phyloP scores from a whole-genome alignment of 2,113 vertebrate genomes.

The Sinocyclocheilus maitianheensis region DNA sequence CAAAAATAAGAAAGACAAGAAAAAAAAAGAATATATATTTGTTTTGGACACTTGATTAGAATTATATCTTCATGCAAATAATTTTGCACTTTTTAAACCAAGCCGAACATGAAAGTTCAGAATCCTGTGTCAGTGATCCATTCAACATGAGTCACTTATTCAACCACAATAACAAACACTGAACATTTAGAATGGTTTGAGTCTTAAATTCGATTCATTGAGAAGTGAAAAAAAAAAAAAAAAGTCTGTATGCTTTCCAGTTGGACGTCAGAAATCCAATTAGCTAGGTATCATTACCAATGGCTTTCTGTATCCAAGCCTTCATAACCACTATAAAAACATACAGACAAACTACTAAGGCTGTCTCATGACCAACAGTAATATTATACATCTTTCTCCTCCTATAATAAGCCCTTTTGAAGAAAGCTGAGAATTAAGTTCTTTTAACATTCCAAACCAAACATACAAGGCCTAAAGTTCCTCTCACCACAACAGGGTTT shows the following conservation, averaged over 20 bases:
- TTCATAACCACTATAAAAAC: slow-evolving; percentile 41
- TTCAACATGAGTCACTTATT: background rate
- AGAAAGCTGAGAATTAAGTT: slow-evolving; percentile 42
- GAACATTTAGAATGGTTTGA: background rate
- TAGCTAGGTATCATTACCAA: slow-evolving; percentile 43
- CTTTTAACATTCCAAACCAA: slow-evolving; percentile 28
- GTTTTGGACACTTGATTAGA: background rate
- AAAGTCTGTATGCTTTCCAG: background rate
- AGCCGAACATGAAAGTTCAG: background rate
- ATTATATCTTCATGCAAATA: background rate
- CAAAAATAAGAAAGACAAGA: background rate
- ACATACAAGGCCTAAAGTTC: slow-evolving; percentile 25
- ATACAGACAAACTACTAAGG: slow-evolving; percentile 31
- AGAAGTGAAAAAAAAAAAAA: background rate
- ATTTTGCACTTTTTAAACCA: background rate
- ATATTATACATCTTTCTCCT: slow-evolving; percentile 7
- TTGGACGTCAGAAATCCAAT: slow-evolving; percentile 16
- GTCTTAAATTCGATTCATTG: background rate
- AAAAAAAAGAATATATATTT: background rate
- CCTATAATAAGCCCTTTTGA: background rate
- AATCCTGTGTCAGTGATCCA: background rate
- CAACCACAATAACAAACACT: background rate
- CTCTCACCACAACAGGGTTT: slow-evolving; percentile 22
- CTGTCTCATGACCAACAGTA: background rate
- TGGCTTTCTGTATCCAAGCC: slow-evolving; percentile 24